Conservation (phyloP, 2,888 invertebrate genomes). For the Meghimatium bilineatum region DNA sequence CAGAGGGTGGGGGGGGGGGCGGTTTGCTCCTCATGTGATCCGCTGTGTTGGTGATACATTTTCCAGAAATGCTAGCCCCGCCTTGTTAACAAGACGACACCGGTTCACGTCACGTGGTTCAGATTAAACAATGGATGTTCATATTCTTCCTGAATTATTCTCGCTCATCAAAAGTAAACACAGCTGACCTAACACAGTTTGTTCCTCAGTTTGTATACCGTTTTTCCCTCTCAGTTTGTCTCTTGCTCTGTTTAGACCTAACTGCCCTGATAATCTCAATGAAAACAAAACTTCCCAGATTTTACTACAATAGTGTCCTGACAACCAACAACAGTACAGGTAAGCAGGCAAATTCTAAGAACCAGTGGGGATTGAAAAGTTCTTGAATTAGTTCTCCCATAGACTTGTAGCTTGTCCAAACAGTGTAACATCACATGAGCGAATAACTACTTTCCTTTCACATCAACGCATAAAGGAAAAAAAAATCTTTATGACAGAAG, state of each 20-base stretch:
- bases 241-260: not conserved
- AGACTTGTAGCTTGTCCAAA: conserved; percentile 9
- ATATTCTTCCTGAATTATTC: conserved; percentile 33
- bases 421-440: conserved; percentile 6
- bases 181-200: conserved; percentile 30
- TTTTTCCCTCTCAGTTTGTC: not conserved
- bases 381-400: not conserved
- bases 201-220: not conserved
- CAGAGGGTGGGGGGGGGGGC: not conserved
- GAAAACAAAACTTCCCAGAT: conserved; percentile 14
- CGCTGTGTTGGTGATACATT: conserved; percentile 31
- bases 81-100: conserved; percentile 5
- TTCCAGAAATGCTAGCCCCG: conserved; percentile 40
- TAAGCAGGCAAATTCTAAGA: not conserved
- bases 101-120: conserved; percentile 15
- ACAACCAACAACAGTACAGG: not conserved
- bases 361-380: not conserved
- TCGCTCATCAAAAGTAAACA: conserved; percentile 22
- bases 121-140: conserved; percentile 31
- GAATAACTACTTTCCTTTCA: not conserved
- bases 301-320: not conserved
- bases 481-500: not conserved
- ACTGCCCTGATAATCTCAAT: conserved; percentile 8
- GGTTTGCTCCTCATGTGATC: not conserved
- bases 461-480: not conserved